phyloP scores from a whole-genome alignment of 2,888 invertebrate genomes.

The Clanis bilineata region DNA sequence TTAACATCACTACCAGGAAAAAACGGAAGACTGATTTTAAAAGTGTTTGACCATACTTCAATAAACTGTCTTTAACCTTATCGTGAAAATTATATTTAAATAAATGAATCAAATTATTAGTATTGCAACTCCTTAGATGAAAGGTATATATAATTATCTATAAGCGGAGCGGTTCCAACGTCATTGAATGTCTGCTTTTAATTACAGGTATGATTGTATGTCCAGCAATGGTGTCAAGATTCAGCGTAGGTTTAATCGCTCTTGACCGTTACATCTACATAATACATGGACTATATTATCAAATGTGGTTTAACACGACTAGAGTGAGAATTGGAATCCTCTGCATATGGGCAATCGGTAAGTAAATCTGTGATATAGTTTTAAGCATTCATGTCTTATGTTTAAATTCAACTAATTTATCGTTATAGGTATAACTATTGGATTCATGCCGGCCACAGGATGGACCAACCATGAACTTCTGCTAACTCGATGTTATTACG shows the following conservation, averaged over 20 bases:
- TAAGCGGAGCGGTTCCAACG: too few species aligned
- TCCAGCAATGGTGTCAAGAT: constrained; percentile 84
- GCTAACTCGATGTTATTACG: constrained; percentile 77
- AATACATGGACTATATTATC: constrained; percentile 84
- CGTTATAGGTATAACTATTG: constrained; percentile 77
- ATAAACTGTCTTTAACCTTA: too few species aligned
- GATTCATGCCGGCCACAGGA: constrained; percentile 83
- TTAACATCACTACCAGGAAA: too few species aligned
- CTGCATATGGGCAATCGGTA: constrained; percentile 82
- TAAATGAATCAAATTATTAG: too few species aligned
- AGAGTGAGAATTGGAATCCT: constrained; percentile 80
- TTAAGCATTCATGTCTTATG: neutral
- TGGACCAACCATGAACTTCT: constrained; percentile 69
- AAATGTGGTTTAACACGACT: constrained; percentile 82
- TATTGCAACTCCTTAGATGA: too few species aligned
- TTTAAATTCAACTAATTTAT: neutral
- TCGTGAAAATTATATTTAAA: too few species aligned
- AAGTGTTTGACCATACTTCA: too few species aligned
- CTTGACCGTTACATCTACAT: constrained; percentile 85
- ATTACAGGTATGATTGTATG: constrained; percentile 83
- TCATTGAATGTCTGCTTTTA: neutral
- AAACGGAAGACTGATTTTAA: too few species aligned
- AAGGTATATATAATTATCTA: too few species aligned
- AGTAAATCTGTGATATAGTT: constrained; percentile 29
- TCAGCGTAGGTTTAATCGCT: constrained; percentile 84